Conservation (phyloP, 1,140 invertebrate species). For the Oreohelix idahoensis region DNA sequence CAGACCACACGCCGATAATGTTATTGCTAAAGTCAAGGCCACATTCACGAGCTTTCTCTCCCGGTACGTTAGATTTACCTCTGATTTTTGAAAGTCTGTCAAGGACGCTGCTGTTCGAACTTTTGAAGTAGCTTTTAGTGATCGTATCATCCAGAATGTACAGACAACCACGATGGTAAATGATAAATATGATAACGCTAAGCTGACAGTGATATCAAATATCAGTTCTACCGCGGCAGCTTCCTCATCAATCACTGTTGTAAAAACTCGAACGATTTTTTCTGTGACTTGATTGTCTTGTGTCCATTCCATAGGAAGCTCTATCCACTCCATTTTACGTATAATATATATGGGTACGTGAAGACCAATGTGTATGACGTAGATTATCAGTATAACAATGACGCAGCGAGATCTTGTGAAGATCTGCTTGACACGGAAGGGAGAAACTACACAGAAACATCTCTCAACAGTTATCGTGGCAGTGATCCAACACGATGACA, state of each 20-base stretch:
- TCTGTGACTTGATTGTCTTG: no score
- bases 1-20: neutral
- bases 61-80: neutral
- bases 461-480: neutral
- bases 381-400: neutral
- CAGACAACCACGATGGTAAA: neutral
- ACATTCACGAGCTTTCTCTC: neutral
- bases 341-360: neutral
- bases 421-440: constrained; percentile 2
- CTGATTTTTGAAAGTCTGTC: neutral
- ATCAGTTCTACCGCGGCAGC: neutral
- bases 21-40: neutral
- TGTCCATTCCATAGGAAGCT: neutral
- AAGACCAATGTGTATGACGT: neutral
- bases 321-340: neutral
- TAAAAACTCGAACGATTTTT: neutral
- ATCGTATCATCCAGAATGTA: neutral
- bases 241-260: neutral
- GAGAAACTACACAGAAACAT: constrained; percentile 18
- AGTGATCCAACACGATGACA: constrained; percentile 16
- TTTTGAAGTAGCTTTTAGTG: neutral
- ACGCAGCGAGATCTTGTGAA: neutral
- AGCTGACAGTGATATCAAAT: neutral
- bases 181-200: neutral
- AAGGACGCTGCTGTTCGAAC: neutral